Conservation (phyloP, 2,113 vertebrate species). For the Lanius collurio region DNA sequence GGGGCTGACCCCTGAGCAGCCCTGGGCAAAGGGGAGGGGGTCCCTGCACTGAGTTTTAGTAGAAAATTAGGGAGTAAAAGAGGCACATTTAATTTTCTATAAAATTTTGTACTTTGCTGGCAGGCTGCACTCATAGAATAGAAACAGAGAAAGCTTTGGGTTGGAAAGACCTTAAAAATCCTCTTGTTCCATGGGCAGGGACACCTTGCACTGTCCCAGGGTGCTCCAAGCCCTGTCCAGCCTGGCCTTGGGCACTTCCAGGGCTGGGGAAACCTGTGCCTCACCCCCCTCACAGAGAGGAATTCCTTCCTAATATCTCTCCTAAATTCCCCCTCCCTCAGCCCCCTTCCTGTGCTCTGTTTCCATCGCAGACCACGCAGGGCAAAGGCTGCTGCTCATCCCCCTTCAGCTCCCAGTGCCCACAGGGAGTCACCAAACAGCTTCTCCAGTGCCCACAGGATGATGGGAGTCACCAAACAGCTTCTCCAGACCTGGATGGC, state of each 20-base stretch:
- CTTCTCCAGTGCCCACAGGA: rapidly evolving
- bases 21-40: background rate
- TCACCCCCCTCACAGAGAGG: background rate
- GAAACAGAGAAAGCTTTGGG: background rate
- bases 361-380: background rate
- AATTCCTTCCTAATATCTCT: background rate
- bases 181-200: background rate
- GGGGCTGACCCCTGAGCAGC: background rate
- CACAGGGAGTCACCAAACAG: background rate
- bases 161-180: background rate
- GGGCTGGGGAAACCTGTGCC: background rate
- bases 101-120: background rate
- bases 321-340: background rate
- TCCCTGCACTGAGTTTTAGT: background rate
- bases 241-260: background rate
- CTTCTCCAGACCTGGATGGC: background rate
- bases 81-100: background rate
- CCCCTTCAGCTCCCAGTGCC: rapidly evolving
- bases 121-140: background rate
- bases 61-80: background rate
- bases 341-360: background rate
- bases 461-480: background rate
- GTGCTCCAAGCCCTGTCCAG: background rate
- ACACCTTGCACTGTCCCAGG: background rate
- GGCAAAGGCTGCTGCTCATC: background rate